Conservation (phyloP, 1,140 invertebrate genomes). For the Ceratina japonica region DNA sequence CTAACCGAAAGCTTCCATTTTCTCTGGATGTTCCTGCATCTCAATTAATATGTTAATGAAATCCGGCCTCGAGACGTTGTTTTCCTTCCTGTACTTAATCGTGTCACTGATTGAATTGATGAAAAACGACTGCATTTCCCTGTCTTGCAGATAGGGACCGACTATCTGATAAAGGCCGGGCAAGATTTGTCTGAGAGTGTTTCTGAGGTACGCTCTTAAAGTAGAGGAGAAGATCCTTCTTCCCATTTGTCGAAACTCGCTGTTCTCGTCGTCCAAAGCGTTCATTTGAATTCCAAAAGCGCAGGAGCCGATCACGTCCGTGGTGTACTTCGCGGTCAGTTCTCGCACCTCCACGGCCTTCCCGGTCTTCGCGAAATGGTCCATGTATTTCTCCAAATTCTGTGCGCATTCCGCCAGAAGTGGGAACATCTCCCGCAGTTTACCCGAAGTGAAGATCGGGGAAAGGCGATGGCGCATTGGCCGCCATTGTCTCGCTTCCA, state of each 20-base stretch:
- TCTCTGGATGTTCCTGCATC: conserved; percentile 66
- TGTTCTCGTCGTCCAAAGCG: conserved; percentile 75
- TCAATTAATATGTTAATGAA: conserved; percentile 79
- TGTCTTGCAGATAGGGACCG: no score
- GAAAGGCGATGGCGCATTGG: conserved; percentile 77
- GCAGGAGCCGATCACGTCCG: conserved; percentile 78
- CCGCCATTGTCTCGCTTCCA: conserved; percentile 77
- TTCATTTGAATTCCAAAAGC: conserved; percentile 75
- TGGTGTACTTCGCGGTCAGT: conserved; percentile 76
- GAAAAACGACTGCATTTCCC: no score
- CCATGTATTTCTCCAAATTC: conserved; percentile 70
- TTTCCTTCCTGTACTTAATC: conserved; percentile 76
- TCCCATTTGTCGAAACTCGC: conserved; percentile 75
- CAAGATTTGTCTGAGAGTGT: conserved; percentile 56
- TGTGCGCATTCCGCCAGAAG: conserved; percentile 64
- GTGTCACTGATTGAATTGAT: conserved; percentile 69
- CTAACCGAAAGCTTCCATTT: background rate
- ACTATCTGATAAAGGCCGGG: conserved; percentile 40
- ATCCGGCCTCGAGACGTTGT: conserved; percentile 73
- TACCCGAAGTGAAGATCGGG: conserved; percentile 59
- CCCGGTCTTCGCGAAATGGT: conserved; percentile 61
- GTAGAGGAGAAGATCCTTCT: conserved; percentile 72
- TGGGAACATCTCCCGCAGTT: conserved; percentile 70
- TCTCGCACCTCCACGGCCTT: conserved; percentile 76
- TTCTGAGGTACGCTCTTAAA: conserved; percentile 72